phyloP scores from a whole-genome alignment of 2,797 vertebrate species.

The Tauraco hartlaubi region DNA sequence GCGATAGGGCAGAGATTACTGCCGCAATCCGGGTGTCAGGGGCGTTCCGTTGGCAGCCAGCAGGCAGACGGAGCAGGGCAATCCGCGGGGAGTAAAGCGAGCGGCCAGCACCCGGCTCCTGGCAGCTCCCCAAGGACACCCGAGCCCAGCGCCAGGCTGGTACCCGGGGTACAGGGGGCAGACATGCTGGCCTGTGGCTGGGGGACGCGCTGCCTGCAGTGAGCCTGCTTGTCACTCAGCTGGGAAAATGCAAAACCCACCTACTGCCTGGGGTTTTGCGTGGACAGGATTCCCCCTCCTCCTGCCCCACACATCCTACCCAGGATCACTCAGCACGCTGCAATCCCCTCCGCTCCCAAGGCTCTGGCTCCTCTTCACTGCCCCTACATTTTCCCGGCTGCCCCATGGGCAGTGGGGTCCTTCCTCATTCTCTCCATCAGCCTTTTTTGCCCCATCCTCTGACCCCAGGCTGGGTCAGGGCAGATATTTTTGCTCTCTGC shows the following conservation, averaged over 20 bases:
- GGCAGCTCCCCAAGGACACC: neutral
- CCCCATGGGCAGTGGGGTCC: accelerated
- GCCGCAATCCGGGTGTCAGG: neutral
- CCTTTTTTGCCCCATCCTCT: neutral
- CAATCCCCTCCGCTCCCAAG: accelerated
- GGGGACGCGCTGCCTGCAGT: accelerated
- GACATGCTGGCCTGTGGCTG: accelerated
- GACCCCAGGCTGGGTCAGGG: neutral
- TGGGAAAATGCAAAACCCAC: neutral
- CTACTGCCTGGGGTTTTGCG: neutral
- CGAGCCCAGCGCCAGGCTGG: accelerated
- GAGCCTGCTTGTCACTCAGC: neutral
- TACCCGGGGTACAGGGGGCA: neutral
- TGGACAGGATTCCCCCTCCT: neutral
- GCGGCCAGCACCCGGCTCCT: neutral
- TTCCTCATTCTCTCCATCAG: neutral
- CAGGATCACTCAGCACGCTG: neutral
- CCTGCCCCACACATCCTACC: neutral
- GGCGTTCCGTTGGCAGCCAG: neutral
- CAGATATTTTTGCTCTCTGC: neutral
- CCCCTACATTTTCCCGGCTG: neutral
- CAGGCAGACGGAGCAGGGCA: neutral
- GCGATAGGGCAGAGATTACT: conserved; percentile 13
- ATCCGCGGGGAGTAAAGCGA: accelerated
- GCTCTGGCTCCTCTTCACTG: neutral